These are phyloP conservation scores for Tribolium madens DNA, from an alignment of 1,140 invertebrate genomes.

Conservation along the genomic window DNA sequence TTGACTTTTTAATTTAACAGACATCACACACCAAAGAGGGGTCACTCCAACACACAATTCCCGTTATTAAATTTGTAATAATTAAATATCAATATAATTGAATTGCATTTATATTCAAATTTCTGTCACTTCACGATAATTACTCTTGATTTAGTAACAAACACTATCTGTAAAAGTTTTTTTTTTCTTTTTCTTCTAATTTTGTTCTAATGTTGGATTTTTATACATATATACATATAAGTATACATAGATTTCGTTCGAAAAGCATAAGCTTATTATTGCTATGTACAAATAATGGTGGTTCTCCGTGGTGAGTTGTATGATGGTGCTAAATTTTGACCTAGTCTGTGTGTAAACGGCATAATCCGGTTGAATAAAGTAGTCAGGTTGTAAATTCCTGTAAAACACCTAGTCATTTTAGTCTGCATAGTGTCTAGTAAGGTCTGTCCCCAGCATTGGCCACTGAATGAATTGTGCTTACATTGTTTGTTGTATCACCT, in stretches of 20 bases:
- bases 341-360: conserved; percentile 8
- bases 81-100: conserved; percentile 10
- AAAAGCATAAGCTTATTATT: not conserved
- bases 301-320: not conserved
- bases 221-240: no score
- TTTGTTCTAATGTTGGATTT: no score
- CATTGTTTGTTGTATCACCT: conserved; percentile 59
- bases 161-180: no score
- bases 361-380: conserved; percentile 43
- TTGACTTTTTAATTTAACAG: conserved; percentile 50
- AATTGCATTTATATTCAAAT: not conserved
- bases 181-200: no score
- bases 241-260: no score
- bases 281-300: not conserved
- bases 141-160: no score
- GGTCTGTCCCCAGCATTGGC: conserved; percentile 54
- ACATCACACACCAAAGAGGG: conserved; percentile 24
- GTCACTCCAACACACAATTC: conserved; percentile 17
- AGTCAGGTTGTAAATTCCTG: conserved; percentile 40
- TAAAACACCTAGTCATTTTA: conserved; percentile 57
- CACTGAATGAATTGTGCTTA: conserved; percentile 60
- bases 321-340: conserved; percentile 33
- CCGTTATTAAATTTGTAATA: conserved; percentile 18
- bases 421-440: conserved; percentile 55
- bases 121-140: not conserved